Base-by-base conservation (phyloP, 2,113 vertebrate genomes). In the Rhinichthys klamathensis region DNA sequence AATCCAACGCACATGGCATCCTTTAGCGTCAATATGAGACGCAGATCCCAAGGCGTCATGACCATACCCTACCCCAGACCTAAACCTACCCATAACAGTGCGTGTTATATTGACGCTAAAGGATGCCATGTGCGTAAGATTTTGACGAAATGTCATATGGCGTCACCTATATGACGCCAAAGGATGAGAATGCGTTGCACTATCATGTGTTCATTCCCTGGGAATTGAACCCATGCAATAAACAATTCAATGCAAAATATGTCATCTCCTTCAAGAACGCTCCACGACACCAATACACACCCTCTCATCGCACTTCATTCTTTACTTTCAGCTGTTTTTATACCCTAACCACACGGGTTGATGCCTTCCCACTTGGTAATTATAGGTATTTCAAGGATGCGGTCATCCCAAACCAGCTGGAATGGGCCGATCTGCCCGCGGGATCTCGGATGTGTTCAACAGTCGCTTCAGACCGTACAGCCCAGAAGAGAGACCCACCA, bases 311-410 rank as follows among this genome's bases (percentile, higher is more conserved):
- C 35, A 65, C 25, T 69, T 51, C 18, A 18, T 32, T 69, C 61
- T 72, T 38, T 16, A 58, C 38, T 35, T 38, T 18, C 4, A 30
- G n/a, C 41, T 69, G 41, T 32, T 54, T 76, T 30, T 54, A 76
- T 54, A 15, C 6, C 27, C 80, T 27, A 41, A 63, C n/a, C 25
- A 5, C 74, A 82, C 1, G 16, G 21, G 30, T 38, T 38, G 32
- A 21, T 30, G 51, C 67, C n/a, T 38, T 44, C 82, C n/a, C 21
- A 18, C 27, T 18, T 88, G 35, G 3, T 84, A 89, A 86, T 91
- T 93, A 32, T 84, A 99, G 98, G 96, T 99, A 82, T 99, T 99
- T 90, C 96, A 98, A 90, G 96, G 95, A 82, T 99, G 98, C 89
- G 98, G 98, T 44, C 96, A 97, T 44, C 98, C 97, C 35, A 99